phyloP scores from a whole-genome alignment of 1,140 invertebrate species.

The Camponotus pennsylvanicus region DNA sequence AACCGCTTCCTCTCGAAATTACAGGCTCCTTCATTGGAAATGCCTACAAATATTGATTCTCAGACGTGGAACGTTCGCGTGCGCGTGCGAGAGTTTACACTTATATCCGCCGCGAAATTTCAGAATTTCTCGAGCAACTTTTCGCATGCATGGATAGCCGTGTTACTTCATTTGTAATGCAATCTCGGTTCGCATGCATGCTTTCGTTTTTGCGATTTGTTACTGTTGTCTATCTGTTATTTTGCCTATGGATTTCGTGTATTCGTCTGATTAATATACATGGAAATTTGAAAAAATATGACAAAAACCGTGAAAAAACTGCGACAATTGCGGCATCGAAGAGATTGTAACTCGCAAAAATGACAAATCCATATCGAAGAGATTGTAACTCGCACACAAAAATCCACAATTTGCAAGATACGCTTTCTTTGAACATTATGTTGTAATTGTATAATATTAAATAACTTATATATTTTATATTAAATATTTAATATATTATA shows the following conservation, averaged over 20 bases:
- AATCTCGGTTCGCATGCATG: conserved; percentile 3
- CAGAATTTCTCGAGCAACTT: conserved; percentile 49
- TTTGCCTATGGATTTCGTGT: conserved; percentile 1
- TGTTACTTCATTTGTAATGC: conserved; percentile 30
- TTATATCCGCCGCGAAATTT: conserved; percentile 35
- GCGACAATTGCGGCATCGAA: too few relatives aligned
- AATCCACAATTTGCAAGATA: neutral
- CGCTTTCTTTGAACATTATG: neutral
- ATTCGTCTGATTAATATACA: conserved; percentile 3
- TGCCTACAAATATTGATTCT: conserved; percentile 54
- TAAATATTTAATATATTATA: too few relatives aligned
- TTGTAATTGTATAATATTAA: neutral
- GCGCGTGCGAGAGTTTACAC: conserved; percentile 3
- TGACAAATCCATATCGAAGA: neutral
- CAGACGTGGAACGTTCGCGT: conserved; percentile 11
- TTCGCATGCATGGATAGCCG: conserved; percentile 39
- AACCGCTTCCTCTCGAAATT: conserved; percentile 50
- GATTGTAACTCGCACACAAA: neutral
- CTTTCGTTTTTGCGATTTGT: conserved; percentile 19
- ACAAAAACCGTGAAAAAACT: too few relatives aligned
- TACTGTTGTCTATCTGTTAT: conserved; percentile 29
- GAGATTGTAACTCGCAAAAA: neutral
- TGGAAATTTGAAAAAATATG: neutral
- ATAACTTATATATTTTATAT: neutral
- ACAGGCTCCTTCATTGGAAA: conserved; percentile 12